Conservation (phyloP, 2,113 vertebrate species). For the Muscicapa adusta region DNA sequence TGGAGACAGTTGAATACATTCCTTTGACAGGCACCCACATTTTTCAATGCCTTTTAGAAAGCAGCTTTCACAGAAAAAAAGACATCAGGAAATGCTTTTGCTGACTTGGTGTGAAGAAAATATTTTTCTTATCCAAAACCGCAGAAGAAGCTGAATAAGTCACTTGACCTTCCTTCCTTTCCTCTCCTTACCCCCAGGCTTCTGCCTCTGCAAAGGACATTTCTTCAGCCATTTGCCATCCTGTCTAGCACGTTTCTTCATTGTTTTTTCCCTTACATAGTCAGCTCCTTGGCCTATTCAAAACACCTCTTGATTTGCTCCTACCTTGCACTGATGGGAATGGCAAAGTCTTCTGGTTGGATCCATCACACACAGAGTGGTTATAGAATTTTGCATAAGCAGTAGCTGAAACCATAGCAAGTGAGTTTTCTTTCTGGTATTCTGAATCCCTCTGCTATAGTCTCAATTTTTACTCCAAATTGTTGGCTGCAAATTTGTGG, state of each 20-base stretch:
- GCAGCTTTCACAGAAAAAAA: not conserved
- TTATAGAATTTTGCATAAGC: not conserved
- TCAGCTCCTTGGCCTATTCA: not conserved
- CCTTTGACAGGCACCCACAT: not conserved
- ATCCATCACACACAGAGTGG: not conserved
- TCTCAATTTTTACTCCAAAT: not conserved
- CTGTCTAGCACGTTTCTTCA: not conserved
- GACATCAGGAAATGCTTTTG: slow-evolving; percentile 43
- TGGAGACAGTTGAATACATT: not conserved
- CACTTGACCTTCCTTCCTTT: slow-evolving; percentile 53
- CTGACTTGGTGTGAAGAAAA: slow-evolving; percentile 39
- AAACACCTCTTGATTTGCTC: not conserved
- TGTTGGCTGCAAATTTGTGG: not conserved
- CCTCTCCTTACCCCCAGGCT: not conserved
- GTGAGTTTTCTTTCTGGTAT: not conserved
- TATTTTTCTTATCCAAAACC: slow-evolving; percentile 26
- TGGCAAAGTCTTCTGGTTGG: not conserved
- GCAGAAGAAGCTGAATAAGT: slow-evolving; percentile 45
- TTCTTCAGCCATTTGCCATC: not conserved
- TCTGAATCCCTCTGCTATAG: not conserved
- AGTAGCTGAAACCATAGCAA: not conserved
- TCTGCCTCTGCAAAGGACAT: not conserved
- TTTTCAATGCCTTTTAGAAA: slow-evolving; percentile 3
- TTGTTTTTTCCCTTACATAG: not conserved
- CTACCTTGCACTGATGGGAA: not conserved